Conservation (phyloP, 2,888 invertebrate genomes). For the Bedellia somnulentella region DNA sequence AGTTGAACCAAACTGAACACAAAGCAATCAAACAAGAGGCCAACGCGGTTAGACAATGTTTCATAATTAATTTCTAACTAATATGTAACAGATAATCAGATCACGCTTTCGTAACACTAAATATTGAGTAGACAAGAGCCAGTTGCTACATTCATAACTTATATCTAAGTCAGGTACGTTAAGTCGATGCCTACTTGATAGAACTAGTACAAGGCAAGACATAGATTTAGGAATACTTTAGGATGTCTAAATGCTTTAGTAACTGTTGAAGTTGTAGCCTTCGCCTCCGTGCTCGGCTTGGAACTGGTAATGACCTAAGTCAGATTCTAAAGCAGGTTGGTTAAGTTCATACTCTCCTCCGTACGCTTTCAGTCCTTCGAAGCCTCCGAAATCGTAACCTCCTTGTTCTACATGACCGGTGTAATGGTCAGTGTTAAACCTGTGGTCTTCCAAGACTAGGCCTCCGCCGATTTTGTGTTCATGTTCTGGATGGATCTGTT, state of each 20-base stretch:
- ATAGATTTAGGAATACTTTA: too few species aligned
- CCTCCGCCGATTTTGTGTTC: conserved; percentile 62
- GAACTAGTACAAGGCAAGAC: too few species aligned
- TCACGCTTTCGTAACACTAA: too few species aligned
- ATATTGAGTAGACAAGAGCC: too few species aligned
- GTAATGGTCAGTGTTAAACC: conserved; percentile 35
- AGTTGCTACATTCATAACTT: too few species aligned
- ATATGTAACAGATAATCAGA: too few species aligned
- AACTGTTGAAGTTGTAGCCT: conserved; percentile 40
- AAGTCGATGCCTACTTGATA: too few species aligned
- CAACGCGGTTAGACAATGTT: too few species aligned
- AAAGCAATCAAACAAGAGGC: too few species aligned
- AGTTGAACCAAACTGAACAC: too few species aligned
- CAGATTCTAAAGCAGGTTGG: conserved; percentile 21
- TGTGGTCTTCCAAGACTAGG: conserved; percentile 62
- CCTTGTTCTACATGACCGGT: conserved; percentile 19
- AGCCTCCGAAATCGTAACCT: conserved; percentile 17
- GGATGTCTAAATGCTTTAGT: conserved; percentile 34
- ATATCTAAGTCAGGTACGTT: too few species aligned
- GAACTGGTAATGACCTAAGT: conserved; percentile 25
- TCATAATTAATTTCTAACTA: too few species aligned
- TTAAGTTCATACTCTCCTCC: conserved; percentile 17
- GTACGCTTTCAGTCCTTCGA: background rate
- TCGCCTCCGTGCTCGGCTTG: conserved; percentile 19
- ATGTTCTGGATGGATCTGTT: conserved; percentile 63